phyloP scores from a whole-genome alignment of 37 sponge, comb jelly and placozoan genomes.

The Diacarnus erythraeanus region DNA sequence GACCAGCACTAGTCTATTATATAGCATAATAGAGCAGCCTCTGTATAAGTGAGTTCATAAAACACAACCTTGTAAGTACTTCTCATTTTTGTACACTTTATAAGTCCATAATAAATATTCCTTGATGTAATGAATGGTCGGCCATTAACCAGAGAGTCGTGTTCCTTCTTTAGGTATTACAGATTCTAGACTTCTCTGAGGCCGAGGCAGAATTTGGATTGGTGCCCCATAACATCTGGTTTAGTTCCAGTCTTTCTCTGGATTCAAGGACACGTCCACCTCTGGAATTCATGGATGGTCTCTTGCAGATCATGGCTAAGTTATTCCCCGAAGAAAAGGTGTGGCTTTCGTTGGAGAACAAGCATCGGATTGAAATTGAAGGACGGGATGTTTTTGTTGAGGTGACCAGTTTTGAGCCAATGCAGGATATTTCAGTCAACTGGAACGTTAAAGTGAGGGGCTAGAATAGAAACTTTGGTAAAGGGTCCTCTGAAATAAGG shows the following conservation, averaged over 20 bases:
- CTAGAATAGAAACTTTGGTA: too few relatives aligned
- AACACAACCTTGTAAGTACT: too few relatives aligned
- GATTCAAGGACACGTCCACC: conserved; percentile 37
- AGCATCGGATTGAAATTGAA: conserved; percentile 3
- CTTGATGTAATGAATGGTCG: not conserved
- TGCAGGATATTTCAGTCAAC: conserved; percentile 18
- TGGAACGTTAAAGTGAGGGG: conserved; percentile 40
- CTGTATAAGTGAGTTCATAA: too few relatives aligned
- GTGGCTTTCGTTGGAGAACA: not conserved
- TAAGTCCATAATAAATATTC: too few relatives aligned
- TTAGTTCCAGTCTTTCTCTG: conserved; percentile 42
- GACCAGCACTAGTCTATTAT: too few relatives aligned
- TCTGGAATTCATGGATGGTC: conserved; percentile 11
- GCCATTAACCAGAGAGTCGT: not conserved
- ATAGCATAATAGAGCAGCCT: too few relatives aligned
- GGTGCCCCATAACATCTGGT: conserved; percentile 35
- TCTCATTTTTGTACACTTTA: too few relatives aligned
- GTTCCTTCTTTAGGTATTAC: conserved; percentile 22
- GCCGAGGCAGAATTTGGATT: conserved; percentile 52
- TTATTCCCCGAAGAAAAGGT: conserved; percentile 16
- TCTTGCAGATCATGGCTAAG: conserved; percentile 22
- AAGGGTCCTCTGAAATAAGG: too few relatives aligned
- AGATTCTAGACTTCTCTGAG: conserved; percentile 55
- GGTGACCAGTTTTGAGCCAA: conserved; percentile 31
- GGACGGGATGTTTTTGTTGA: conserved; percentile 38